Percentiles rank a stretch among this genome's conserved stretches.
Evolutionary conservation across 2,888 invertebrate species (phyloP).

Genomic region (Drosophila ustulata): DNA sequence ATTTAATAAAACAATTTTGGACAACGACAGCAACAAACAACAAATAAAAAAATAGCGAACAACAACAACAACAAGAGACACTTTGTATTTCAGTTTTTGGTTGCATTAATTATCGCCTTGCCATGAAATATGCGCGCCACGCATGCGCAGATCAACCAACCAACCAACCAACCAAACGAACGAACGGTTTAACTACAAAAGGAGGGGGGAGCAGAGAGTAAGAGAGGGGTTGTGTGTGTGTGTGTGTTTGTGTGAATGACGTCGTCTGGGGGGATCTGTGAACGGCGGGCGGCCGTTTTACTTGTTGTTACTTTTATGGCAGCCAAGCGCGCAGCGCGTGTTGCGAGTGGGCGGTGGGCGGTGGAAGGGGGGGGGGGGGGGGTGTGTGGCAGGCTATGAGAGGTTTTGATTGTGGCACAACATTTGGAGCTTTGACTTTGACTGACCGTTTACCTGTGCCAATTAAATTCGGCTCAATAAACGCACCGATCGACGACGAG

Average conservation of each 20-base stretch:
- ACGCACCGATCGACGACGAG: conserved; percentile 57
- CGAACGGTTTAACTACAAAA: conserved; percentile 9
- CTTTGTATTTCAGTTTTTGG: conserved; percentile 70
- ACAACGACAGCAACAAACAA: conserved; percentile 46
- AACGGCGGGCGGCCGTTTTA: conserved; percentile 37
- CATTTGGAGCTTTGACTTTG: conserved; percentile 56
- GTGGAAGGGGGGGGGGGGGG: not conserved
- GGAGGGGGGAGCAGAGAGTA: not conserved
- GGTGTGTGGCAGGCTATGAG: not conserved
- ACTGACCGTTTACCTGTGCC: conserved; percentile 71
- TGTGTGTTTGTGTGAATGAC: conserved; percentile 15
- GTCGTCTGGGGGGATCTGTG: conserved; percentile 24
- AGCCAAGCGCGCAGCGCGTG: conserved; percentile 25
- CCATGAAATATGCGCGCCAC: conserved; percentile 79
- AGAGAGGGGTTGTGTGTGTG: not conserved
- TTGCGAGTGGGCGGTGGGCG: conserved; percentile 18
- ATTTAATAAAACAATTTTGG: conserved; percentile 68
- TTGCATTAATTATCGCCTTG: conserved; percentile 80
- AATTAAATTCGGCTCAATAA: conserved; percentile 72
- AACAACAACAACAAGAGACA: conserved; percentile 53
- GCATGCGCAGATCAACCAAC: conserved; percentile 62
- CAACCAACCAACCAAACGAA: not conserved
- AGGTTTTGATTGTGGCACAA: not conserved
- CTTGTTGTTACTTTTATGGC: conserved; percentile 35
- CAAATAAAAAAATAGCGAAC: conserved; percentile 26